These are phyloP conservation scores for Xenotilapia flavipinnis DNA, from an alignment of 2,113 vertebrate genomes.

Conservation along the genomic window DNA sequence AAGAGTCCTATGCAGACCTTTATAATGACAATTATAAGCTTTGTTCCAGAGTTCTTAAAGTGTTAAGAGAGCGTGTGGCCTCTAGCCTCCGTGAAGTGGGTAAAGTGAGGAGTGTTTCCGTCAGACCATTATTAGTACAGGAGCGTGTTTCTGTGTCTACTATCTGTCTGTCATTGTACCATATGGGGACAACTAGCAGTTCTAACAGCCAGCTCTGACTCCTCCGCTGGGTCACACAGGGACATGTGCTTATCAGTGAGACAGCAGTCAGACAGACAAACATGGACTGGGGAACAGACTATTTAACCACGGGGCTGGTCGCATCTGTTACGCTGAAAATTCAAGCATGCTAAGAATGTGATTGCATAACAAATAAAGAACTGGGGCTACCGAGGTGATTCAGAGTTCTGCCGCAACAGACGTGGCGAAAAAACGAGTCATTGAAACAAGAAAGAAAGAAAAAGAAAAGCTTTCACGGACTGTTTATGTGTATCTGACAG, in stretches of 20 bases:
- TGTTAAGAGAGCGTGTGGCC: not conserved
- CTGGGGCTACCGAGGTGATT: not conserved
- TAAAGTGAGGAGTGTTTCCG: not conserved
- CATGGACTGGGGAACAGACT: constrained; percentile 20
- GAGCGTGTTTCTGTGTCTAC: not conserved
- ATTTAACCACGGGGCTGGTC: constrained; percentile 30
- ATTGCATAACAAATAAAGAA: constrained; percentile 37
- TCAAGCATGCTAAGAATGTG: constrained; percentile 34
- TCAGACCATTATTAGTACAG: not conserved
- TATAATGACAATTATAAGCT: not conserved
- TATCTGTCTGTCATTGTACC: not conserved
- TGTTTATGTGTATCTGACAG: not conserved
- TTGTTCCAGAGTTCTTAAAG: not conserved
- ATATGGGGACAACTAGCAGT: not conserved
- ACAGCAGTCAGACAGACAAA: constrained; percentile 53
- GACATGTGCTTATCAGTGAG: constrained; percentile 40
- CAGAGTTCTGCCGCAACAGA: not conserved
- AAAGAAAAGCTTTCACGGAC: not conserved
- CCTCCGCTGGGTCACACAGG: constrained; percentile 31
- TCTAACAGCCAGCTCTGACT: not conserved
- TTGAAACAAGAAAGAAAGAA: not conserved
- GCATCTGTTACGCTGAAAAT: constrained; percentile 39
- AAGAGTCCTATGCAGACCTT: not conserved
- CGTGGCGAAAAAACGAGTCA: not conserved
- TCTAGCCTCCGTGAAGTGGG: not conserved